Evolutionary conservation across 2,888 invertebrate genomes (phyloP).

Genomic region (Epinotia nisella): DNA sequence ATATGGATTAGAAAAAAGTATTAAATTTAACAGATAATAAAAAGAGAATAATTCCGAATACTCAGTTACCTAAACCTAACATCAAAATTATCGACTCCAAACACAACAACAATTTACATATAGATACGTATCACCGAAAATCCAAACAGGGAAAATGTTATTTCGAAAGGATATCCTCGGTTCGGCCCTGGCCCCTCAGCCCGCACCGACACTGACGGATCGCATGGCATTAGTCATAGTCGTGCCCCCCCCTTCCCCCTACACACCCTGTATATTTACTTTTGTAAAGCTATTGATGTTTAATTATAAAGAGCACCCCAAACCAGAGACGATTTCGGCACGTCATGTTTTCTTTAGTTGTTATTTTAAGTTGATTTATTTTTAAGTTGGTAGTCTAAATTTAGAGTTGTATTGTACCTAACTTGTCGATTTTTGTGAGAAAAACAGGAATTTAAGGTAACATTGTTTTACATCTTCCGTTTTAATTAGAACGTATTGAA

Average conservation of each 20-base stretch:
- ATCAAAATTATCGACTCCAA: constrained; percentile 51
- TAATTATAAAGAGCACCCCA: constrained; percentile 81
- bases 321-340: constrained; percentile 76
- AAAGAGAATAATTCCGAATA: not conserved
- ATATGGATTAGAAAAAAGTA: too few species aligned
- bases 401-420: constrained; percentile 3
- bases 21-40: too few species aligned
- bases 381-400: constrained; percentile 44
- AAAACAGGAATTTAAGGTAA: constrained; percentile 10
- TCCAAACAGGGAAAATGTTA: constrained; percentile 77
- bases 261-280: constrained; percentile 84
- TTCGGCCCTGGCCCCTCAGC: constrained; percentile 79
- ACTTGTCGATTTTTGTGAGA: not conserved
- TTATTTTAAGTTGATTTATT: constrained; percentile 53
- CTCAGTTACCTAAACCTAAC: constrained; percentile 25
- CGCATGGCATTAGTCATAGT: constrained; percentile 89
- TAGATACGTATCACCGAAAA: constrained; percentile 71
- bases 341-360: constrained; percentile 68
- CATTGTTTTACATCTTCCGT: not conserved
- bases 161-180: constrained; percentile 74
- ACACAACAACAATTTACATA: constrained; percentile 75
- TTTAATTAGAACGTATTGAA: too few species aligned
- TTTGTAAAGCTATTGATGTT: constrained; percentile 85
- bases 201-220: constrained; percentile 88
- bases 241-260: constrained; percentile 76